Evolutionary conservation across 2,888 invertebrate genomes (phyloP), one percentile per base, ranked within the genome.

Genomic region (Protula sp.): DNA sequence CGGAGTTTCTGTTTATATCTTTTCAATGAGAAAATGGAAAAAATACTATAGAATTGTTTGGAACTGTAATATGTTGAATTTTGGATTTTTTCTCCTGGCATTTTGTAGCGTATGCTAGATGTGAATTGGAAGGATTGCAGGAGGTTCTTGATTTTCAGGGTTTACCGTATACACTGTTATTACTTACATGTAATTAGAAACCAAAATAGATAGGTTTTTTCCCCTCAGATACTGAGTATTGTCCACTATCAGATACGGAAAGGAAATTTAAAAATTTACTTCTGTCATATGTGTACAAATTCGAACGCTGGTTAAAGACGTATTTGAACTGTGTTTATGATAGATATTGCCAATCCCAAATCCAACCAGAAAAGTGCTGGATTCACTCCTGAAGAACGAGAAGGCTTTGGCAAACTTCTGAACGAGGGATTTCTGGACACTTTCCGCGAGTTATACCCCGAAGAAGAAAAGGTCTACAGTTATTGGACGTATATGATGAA

Each of bases 401-500:
- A 91, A 9, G 92, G 90, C 26, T 91, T 99, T 88, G 88, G 90
- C 0, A 87, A 89, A 29, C 85, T 98, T 55, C 83, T 99, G 9
- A 84, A 84, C 0, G 85, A 87, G 51, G 93, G 93, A 0, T 94
- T 90, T 77, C 84, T 94, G 1, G 98, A 99, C 82, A 88, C 91
- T 0, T 99, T 87, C 81, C 85, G 98, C 30, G 85, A 87, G 66
- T 83, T 95, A 1, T 88, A 98, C 83, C 97, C 98, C 0, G 88
- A 93, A 5, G 84, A 86, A 72, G 87, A 85, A 3, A 88, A 85
- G 5, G 89, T 89, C 1, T 99, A 94, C 80, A 92, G 95, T 0
- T 99, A 91, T 81, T 99, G 98, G 98, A 88, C 93, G 0, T 97
- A 94, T 78, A 90, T 97, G 87, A 84, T 83, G 64, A 93, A 92